These are phyloP conservation scores for Myotis yumanensis DNA, from an alignment of 2,113 vertebrate species.

Conservation along the genomic window DNA sequence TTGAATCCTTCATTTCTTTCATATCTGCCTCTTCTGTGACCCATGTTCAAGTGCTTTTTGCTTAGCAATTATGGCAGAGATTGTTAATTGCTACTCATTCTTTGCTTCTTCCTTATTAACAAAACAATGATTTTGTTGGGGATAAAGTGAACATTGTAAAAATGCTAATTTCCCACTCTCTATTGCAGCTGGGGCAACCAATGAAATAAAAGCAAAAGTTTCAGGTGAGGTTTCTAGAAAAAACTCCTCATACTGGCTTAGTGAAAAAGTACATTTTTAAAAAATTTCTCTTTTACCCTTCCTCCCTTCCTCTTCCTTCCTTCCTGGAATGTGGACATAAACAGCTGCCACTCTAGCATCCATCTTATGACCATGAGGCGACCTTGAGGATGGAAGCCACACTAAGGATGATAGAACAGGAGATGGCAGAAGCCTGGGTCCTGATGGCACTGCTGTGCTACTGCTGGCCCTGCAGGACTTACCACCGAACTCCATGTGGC, in stretches of 20 bases:
- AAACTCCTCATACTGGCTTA: background rate
- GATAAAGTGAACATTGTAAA: background rate
- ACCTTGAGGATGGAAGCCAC: background rate
- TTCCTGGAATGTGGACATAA: background rate
- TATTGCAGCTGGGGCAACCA: background rate
- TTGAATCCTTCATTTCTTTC: background rate
- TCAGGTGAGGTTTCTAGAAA: background rate
- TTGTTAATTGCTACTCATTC: background rate
- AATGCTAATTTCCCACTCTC: background rate
- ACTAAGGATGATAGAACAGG: background rate
- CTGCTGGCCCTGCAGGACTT: background rate
- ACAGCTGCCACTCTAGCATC: background rate
- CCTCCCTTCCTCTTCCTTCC: background rate
- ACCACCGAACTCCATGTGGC: background rate
- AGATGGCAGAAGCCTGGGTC: background rate
- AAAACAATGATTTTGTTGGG: background rate
- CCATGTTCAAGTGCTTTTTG: background rate
- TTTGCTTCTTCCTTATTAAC: background rate
- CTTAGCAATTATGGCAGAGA: background rate
- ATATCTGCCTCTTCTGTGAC: background rate
- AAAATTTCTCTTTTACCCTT: conserved; percentile 1
- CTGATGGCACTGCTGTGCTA: background rate
- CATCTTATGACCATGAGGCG: background rate
- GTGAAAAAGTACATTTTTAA: background rate
- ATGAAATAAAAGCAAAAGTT: background rate